phyloP scores from a whole-genome alignment of 2,797 vertebrate genomes.

The Heterohyrax brucei region DNA sequence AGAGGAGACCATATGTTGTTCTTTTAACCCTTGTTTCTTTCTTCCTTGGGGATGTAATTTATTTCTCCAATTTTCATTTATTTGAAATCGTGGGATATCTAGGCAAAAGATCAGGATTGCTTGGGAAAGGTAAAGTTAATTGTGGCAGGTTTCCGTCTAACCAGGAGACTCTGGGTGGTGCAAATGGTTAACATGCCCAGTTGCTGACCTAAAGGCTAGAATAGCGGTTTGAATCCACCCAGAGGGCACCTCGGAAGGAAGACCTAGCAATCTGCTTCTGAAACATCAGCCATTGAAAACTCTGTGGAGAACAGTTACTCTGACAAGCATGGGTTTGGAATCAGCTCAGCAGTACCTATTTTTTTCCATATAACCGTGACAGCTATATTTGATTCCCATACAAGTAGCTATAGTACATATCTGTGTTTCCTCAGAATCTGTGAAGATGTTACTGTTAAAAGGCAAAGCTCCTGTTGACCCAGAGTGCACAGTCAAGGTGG shows the following conservation, averaged over 20 bases:
- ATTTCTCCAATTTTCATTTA: slow-evolving; percentile 17
- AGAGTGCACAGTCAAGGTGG: slow-evolving; percentile 94
- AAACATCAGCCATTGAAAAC: neutral
- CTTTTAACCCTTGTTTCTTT: slow-evolving; percentile 32
- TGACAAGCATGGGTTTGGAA: neutral
- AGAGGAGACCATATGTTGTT: neutral
- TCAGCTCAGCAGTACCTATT: neutral
- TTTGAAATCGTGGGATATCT: slow-evolving; percentile 24
- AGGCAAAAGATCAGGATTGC: neutral
- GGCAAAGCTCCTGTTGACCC: slow-evolving; percentile 95
- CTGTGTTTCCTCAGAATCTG: slow-evolving; percentile 89
- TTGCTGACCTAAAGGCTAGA: neutral
- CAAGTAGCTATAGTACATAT: neutral
- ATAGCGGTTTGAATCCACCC: neutral
- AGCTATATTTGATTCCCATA: neutral
- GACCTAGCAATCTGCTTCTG: neutral
- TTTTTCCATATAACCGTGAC: neutral
- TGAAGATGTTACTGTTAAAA: slow-evolving; percentile 94
- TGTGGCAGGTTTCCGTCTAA: slow-evolving; percentile 7
- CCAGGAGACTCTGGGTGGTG: neutral
- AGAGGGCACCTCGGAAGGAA: neutral
- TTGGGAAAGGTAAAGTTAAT: slow-evolving; percentile 35
- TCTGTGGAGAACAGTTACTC: neutral
- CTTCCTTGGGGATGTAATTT: slow-evolving; percentile 23
- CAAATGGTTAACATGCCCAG: neutral